Base-by-base conservation (phyloP, 1,140 invertebrate species). In the Eurosta solidaginis region DNA sequence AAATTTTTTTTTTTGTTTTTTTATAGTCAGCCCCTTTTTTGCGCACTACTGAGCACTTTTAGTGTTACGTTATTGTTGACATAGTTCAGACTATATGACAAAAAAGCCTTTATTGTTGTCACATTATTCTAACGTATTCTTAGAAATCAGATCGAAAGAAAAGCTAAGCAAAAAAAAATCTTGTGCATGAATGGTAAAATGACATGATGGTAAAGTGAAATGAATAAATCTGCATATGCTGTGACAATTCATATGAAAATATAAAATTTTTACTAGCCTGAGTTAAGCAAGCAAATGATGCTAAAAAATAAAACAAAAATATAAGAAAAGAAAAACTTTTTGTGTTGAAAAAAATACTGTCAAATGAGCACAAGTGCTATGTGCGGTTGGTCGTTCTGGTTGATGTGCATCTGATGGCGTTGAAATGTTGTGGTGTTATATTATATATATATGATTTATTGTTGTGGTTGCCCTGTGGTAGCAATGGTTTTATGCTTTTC, bases 71-170 rank as follows among this genome's bases (percentile, higher is more conserved):
- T 68, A 20, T 33, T 40, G 20, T 14, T 68, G 33, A 40, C 59
- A 68, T 68, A 68, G 40, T 68, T 68, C 33, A 68, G n/a, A 68
- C 40, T 68, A 40, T 14, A 29, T 40, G 59, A 68, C 40, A 68
- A 68, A 68, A 68, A 68, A 68, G 22, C 40, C 59, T 42, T 68
- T 68, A 68, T 68, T 68, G 33, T 68, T 68, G 33, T 40, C 33
- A 14, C 33, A 68, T 68, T 68, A 68, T 68, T 68, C 33, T 68
- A 33, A 68, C 59, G 40, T 40, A 68, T 36, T 68, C 59, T 68
- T 42, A 68, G 9, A 40, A 68, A n/a, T n/a, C n/a, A n/a, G n/a
- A n/a, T n/a, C n/a, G n/a, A n/a, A 33, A 36, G 17, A 33, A 68
- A 14, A 59, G 27, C n/a, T 42, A 6, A 17, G 29, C 7, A 33